Base-by-base conservation (phyloP, 1,140 invertebrate species). In the Cotesia typhae region DNA sequence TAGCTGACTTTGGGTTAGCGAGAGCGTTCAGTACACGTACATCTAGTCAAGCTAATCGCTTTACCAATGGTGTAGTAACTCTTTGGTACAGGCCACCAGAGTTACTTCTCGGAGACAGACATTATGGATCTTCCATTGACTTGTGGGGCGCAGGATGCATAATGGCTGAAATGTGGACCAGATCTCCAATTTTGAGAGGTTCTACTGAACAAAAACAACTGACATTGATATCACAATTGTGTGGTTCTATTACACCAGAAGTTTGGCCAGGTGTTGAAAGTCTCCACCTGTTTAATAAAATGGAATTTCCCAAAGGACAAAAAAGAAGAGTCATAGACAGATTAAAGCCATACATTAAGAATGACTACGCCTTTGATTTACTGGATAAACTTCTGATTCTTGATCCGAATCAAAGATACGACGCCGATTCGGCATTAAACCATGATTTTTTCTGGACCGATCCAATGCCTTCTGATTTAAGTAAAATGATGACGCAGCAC, bases 161-260 rank as follows among this genome's bases (percentile, higher is more conserved):
- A 55, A 98, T 99, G 97, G 97, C 97, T 0, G 97, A 99, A 88
- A 97, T 99, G 95, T 99, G 98, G 98, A 99, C 97, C 0, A 88
- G 97, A 38, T 93, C 92, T 20, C 93, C 93, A 1, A 94, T 94
- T 68, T 93, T 94, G 92, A 92, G 97, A 89, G 98, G 98, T 1
- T 94, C 93, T 75, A 96, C 95, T 6, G 97, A 99, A 81, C 97
- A 98, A 79, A 95, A 98, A 80, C 98, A 99, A 80, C 84, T 99
- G 0, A 95, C 94, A 9, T 88, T 99, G 10, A 99, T 99, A 71
- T 96, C 94, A 1, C 96, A 99, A 82, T 87, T 99, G 7, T 99
- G 98, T 88, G 98, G 98, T 0, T 96, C 96, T 0, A 98, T 99
- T 64, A 96, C 92, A 0, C 92, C 95, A 0, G 95, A 97, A 76